Evolutionary conservation across 2,113 vertebrate species (phyloP).

Genomic region (Colaptes auratus): DNA sequence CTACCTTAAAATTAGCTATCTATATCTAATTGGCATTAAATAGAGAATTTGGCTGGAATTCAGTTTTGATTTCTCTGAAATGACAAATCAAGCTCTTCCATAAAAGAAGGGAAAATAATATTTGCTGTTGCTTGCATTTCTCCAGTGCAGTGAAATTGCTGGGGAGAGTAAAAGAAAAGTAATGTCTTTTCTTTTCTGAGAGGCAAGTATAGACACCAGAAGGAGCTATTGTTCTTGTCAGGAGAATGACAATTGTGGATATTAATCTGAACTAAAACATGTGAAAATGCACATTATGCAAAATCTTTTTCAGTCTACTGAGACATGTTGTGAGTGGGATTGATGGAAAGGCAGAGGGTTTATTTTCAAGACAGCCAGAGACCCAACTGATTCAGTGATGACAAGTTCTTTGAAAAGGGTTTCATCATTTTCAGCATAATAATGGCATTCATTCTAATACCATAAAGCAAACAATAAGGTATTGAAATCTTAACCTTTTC

Average conservation of each 20-base stretch:
- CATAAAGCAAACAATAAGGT: constrained; percentile 2
- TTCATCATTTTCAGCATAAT: constrained; percentile 12
- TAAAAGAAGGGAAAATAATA: background rate
- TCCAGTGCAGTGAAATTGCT: background rate
- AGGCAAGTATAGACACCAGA: constrained; percentile 8
- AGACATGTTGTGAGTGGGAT: background rate
- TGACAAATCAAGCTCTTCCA: background rate
- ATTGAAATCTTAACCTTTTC: constrained; percentile 46
- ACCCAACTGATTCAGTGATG: constrained; percentile 30
- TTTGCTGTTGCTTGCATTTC: background rate
- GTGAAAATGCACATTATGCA: constrained; percentile 57
- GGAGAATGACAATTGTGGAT: constrained; percentile 34
- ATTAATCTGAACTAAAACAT: constrained; percentile 44
- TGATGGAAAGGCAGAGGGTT: constrained; percentile 51
- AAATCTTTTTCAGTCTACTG: constrained; percentile 26
- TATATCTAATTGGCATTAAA: background rate
- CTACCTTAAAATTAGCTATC: background rate
- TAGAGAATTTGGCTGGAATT: background rate
- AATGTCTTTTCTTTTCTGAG: background rate
- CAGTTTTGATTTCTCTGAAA: background rate
- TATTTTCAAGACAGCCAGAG: constrained; percentile 28
- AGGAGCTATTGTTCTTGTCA: constrained; percentile 55
- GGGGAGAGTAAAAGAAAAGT: background rate
- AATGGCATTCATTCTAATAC: constrained; percentile 13
- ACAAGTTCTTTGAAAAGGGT: constrained; percentile 32